Base-by-base conservation (phyloP, 2,113 vertebrate species). In the Acrocephalus kingi region DNA sequence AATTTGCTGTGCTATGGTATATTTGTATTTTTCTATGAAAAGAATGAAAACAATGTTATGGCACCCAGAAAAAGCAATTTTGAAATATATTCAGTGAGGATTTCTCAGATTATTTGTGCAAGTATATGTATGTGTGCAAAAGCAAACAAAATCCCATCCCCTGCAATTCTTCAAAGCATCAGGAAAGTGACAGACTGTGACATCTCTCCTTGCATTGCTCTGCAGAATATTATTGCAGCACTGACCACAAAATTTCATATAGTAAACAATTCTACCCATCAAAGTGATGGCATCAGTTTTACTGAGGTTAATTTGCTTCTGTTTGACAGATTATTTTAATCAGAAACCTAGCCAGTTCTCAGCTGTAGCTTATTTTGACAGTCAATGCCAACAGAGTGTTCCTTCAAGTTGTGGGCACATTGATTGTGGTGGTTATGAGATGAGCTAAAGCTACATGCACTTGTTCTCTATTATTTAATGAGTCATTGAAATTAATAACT, bases 401-500 rank as follows among this genome's bases (percentile, higher is more conserved):
- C 85, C 67, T 96, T 87, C 84, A 73, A 85, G 82, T 94, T 93
- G 72, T 91, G 75, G 83, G 69, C 73, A 95, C 80, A 80, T 76
- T 91, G 89, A 96, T 91, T 92, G 35, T 31, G 62, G 93, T 89
- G 80, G 74, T 74, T 91, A 83, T 67, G 89, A 93, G 89, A 79
- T 64, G 93, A 84, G 80, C 58, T 80, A 76, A 89, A 91, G 82
- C 88, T 89, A 66, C 76, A 95, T n/a, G 69, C 39, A 73, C 61
- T 96, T 91, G 77, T 87, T 93, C 94, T 81, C 78, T 93, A 43
- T 55, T 96, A 94, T 95, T 96, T 95, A 97, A 90, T 94, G 96
- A 96, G 88, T 96, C 91, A 93, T 74, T 89, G 72, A 84, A 95
- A 96, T 96, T 96, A 97, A 96, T 94, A 97, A 97, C 97, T 96